Base-by-base conservation (phyloP, 2,113 vertebrate genomes). In the Kryptolebias marmoratus region DNA sequence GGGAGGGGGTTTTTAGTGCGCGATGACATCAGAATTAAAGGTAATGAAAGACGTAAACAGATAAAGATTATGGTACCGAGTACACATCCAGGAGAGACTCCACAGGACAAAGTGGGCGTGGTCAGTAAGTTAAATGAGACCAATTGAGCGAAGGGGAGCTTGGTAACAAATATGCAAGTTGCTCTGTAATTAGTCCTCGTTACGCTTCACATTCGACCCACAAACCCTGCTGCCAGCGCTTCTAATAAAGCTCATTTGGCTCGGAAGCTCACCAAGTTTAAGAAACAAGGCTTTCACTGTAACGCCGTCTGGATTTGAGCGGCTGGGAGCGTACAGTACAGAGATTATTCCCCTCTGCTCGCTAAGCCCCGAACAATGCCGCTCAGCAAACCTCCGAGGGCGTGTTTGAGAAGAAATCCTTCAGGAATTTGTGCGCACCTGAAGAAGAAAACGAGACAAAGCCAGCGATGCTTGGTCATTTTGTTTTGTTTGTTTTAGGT, bases 251-350 rank as follows among this genome's bases (percentile, higher is more conserved):
- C 67, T 31, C 53, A 72, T 74, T 53, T 63, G 80, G 68, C 22
- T 22, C 22, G 22, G 22, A 64, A 30, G 71, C 67, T 70, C 71
- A 58, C 73, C 36, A 53, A 71, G 64, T 77, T 74, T 52, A 81
- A 31, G 53, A 32, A 79, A 86, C 83, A 77, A 84, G 62, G 72
- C 61, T 54, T 54, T 61, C 65, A 75, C 57, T 82, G 73, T 73
- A 71, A 75, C n/a, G 10, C 28, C 1, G 56, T 22, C n/a, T 63
- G 53, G 39, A 73, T 71, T 45, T 66, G 15, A 77, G 44, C 4
- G 64, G 47, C 48, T 75, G 49, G 22, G 44, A 64, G 9, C 58
- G 22, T 11, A 13, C 47, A 44, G 31, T 6, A 15, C 8, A 67
- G 30, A 65, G 45, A 66, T 30, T 56, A 58, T 44, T 49, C 42